A percentile compares a stretch with the other conserved stretches of the same genome.
phyloP scores from a whole-genome alignment of 2,113 vertebrate species.

The Semnornis frantzii region DNA sequence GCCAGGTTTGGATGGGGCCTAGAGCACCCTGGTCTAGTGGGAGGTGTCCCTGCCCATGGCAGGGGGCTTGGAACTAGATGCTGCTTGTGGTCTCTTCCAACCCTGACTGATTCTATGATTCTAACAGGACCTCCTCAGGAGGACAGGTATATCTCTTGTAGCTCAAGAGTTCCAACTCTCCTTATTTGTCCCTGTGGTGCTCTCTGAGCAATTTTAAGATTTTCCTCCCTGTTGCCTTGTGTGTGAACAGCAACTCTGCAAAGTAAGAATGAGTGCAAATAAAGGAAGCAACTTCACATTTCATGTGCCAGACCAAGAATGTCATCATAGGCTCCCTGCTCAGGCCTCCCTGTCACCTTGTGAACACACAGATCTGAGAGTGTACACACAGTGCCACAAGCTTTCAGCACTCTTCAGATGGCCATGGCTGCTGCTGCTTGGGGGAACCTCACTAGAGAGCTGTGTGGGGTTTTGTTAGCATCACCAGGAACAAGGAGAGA shows the following conservation, averaged over 20 bases:
- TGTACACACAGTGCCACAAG: neutral
- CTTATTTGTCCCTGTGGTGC: neutral
- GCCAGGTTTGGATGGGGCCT: too few species aligned
- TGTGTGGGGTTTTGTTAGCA: neutral
- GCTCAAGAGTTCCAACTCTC: neutral
- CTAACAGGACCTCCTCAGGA: neutral
- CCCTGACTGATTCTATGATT: too few species aligned
- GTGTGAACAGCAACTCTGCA: neutral
- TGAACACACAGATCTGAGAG: neutral
- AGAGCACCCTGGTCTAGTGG: too few species aligned
- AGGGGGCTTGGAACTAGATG: too few species aligned
- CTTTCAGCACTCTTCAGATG: neutral
- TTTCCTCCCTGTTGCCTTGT: neutral
- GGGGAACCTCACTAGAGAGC: neutral
- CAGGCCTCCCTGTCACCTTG: neutral
- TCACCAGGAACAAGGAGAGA: neutral
- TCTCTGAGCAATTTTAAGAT: neutral
- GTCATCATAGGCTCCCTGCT: neutral
- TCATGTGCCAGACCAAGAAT: neutral
- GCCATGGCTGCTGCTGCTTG: neutral
- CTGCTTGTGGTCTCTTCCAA: too few species aligned
- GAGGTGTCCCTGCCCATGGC: too few species aligned
- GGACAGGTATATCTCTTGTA: neutral
- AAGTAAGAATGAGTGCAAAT: neutral
- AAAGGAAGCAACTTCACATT: neutral